Evolutionary conservation across 1,140 invertebrate genomes (phyloP).

Genomic region (Choristoneura fumiferana): DNA sequence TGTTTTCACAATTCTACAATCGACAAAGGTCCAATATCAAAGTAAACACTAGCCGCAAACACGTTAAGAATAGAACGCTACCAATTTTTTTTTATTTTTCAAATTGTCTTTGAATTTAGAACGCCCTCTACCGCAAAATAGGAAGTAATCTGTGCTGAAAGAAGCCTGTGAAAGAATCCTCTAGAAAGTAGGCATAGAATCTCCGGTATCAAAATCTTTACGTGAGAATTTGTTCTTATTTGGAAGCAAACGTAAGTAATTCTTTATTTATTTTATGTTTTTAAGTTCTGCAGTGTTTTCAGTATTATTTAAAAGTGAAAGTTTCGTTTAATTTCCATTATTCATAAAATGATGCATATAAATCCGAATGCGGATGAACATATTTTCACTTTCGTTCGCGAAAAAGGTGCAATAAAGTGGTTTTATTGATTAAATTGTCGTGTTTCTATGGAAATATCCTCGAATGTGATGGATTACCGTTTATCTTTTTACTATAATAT

Average conservation of each 20-base stretch:
- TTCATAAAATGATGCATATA: slow-evolving; percentile 36
- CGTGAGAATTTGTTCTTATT: slow-evolving; percentile 70
- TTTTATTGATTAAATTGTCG: slow-evolving; percentile 65
- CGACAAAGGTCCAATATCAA: not conserved
- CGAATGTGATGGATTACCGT: slow-evolving; percentile 24
- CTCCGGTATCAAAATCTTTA: slow-evolving; percentile 76
- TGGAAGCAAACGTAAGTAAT: slow-evolving; percentile 71
- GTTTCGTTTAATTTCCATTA: slow-evolving; percentile 26
- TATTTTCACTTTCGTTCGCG: slow-evolving; percentile 27
- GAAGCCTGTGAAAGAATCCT: slow-evolving; percentile 77
- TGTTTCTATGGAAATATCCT: slow-evolving; percentile 66
- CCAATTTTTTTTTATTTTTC: slow-evolving; percentile 32
- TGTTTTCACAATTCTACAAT: not conserved
- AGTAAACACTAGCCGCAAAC: not conserved
- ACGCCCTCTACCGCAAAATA: slow-evolving; percentile 64
- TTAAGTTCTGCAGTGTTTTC: slow-evolving; percentile 23
- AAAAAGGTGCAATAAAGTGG: slow-evolving; percentile 44
- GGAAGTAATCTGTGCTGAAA: slow-evolving; percentile 57
- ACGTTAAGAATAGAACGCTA: slow-evolving; percentile 22
- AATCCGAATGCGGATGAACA: slow-evolving; percentile 25
- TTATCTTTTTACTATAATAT: slow-evolving; percentile 23
- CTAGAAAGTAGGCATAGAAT: slow-evolving; percentile 76
- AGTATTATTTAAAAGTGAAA: slow-evolving; percentile 22
- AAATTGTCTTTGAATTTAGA: slow-evolving; percentile 62
- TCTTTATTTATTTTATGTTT: slow-evolving; percentile 34